Base-by-base conservation (phyloP, 2,888 invertebrate species). In the Dryomyza anilis region DNA sequence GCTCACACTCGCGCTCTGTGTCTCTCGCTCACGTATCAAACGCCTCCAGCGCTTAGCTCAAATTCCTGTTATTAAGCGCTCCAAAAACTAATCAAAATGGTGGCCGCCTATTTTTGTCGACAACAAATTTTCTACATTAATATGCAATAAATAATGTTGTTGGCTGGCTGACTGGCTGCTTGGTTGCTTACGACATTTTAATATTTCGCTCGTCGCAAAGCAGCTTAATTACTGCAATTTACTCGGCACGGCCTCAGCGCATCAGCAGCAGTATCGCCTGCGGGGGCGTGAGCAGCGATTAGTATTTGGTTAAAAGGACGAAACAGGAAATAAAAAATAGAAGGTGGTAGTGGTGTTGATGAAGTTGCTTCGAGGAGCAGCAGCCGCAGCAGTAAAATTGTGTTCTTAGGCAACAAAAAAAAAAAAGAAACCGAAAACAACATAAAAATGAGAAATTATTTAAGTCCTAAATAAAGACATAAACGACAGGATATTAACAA, bases 151-250 rank as follows among this genome's bases (percentile, higher is more conserved):
- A n/a, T n/a, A n/a, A n/a, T n/a, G n/a, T n/a, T n/a, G n/a, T n/a
- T n/a, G n/a, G n/a, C n/a, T n/a, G n/a, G n/a, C n/a, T n/a, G n/a
- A n/a, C n/a, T n/a, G n/a, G n/a, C n/a, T n/a, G n/a, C n/a, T n/a
- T n/a, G n/a, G n/a, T n/a, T n/a, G 50, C 48, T 56, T 48, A 33
- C 29, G 61, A 65, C 61, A 56, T 65, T 65, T 65, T 65, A 65
- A 65, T 65, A 65, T 56, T 52, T 61, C 48, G 50, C 45, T 43
- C 60, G 60, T 60, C 29, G 45, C 16, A n/a, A 19, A 3, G 14
- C 50, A 23, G 36, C 55, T 65, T 65, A 67, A 67, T 67, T 67
- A 64, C 53, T 50, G 64, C 53, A 57, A 61, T 57, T 60, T 57
- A 59, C 65, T 45, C 52, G 30, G 43, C 25, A 19, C 6, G 12